These are phyloP conservation scores for Tribolium freemani DNA, from an alignment of 2,888 invertebrate genomes.

Conservation along the genomic window DNA sequence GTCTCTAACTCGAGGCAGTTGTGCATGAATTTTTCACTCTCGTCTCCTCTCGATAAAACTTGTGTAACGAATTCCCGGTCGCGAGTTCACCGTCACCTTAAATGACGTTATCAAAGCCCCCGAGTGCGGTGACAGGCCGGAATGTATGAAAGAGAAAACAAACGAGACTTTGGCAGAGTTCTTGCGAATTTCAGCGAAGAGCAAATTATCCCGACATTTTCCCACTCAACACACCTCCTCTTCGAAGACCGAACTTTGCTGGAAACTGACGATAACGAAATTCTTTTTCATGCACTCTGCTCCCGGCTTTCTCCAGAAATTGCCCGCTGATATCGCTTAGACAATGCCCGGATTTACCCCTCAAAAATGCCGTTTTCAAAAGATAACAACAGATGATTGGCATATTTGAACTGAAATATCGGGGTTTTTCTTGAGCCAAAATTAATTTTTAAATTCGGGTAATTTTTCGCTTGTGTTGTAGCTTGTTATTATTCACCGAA, in stretches of 20 bases:
- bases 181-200: conserved; percentile 44
- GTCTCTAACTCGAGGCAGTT: not conserved
- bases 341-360: too few species aligned
- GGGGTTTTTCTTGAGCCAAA: too few species aligned
- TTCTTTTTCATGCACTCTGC: conserved; percentile 58
- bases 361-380: not conserved
- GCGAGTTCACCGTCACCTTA: conserved; percentile 43
- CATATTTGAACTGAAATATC: too few species aligned
- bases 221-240: conserved; percentile 47
- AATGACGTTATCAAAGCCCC: conserved; percentile 46
- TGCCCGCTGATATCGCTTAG: not conserved
- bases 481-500: conserved; percentile 60
- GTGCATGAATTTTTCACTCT: conserved; percentile 24
- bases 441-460: too few species aligned
- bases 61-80: conserved; percentile 38
- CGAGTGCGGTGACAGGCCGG: conserved; percentile 44
- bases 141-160: conserved; percentile 47
- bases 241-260: conserved; percentile 49
- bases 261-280: conserved; percentile 61
- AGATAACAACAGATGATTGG: too few species aligned
- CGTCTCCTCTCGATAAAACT: conserved; percentile 21
- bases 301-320: conserved; percentile 47
- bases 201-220: conserved; percentile 51
- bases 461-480: not conserved
- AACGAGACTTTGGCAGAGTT: conserved; percentile 49